These are phyloP conservation scores for Andricus grossulariae DNA, from an alignment of 1,140 invertebrate species.

Conservation along the genomic window DNA sequence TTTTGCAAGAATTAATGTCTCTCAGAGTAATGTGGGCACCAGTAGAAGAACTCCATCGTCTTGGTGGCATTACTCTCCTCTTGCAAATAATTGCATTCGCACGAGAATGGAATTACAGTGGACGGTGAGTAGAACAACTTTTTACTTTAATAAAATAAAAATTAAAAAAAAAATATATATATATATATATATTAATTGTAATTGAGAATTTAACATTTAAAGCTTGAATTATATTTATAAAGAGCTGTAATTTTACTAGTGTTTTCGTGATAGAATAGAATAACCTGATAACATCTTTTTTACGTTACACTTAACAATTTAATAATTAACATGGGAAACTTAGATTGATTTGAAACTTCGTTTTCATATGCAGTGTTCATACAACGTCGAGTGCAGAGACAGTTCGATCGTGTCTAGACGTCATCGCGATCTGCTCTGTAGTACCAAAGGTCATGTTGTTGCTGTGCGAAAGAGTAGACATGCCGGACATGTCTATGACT, in stretches of 20 bases:
- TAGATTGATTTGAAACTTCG: constrained; percentile 33
- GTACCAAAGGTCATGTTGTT: constrained; percentile 90
- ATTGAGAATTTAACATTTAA: constrained; percentile 29
- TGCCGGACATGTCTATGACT: constrained; percentile 84
- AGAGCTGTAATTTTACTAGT: too few species aligned
- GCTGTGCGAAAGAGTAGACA: constrained; percentile 86
- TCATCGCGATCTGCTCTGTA: constrained; percentile 92
- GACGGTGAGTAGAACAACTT: constrained; percentile 78
- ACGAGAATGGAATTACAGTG: constrained; percentile 94
- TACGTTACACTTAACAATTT: too few species aligned
- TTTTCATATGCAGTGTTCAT: constrained; percentile 59
- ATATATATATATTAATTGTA: constrained; percentile 28
- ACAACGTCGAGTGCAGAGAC: constrained; percentile 86
- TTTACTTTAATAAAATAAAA: constrained; percentile 35
- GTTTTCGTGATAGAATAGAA: too few species aligned
- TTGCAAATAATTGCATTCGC: constrained; percentile 92
- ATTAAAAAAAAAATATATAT: too few species aligned
- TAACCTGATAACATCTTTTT: too few species aligned
- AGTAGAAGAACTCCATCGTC: constrained; percentile 88
- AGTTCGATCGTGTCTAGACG: constrained; percentile 91
- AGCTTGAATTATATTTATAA: neutral
- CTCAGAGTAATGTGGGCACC: constrained; percentile 88
- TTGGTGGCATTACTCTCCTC: constrained; percentile 89
- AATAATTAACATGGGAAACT: too few species aligned
- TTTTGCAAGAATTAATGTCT: constrained; percentile 86